These are phyloP conservation scores for Aplidium turbinatum DNA, from an alignment of 23 tunicate species.

Conservation along the genomic window DNA sequence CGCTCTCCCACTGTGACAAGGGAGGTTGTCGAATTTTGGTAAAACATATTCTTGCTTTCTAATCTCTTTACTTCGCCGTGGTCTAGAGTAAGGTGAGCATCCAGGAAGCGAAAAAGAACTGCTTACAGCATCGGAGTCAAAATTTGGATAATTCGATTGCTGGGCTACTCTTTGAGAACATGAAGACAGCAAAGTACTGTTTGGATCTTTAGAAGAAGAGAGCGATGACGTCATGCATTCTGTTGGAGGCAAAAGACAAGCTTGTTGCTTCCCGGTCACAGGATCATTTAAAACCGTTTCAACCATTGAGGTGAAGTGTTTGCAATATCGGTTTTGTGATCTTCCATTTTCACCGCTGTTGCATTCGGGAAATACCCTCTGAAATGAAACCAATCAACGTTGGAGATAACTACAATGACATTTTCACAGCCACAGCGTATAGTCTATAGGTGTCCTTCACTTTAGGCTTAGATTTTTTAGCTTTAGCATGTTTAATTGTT, in stretches of 20 bases:
- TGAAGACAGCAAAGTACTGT: too few species aligned
- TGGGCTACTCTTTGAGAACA: too few species aligned
- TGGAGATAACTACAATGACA: too few species aligned
- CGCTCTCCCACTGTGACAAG: too few species aligned
- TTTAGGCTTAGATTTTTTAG: too few species aligned
- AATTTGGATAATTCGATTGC: too few species aligned
- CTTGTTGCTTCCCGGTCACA: neutral
- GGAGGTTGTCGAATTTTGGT: neutral
- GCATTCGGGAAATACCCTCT: neutral
- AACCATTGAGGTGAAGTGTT: constrained; percentile 4
- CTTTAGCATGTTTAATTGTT: neutral
- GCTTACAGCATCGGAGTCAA: constrained; percentile 7
- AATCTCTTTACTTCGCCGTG: neutral
- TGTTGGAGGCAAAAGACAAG: neutral
- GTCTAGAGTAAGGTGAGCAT: neutral
- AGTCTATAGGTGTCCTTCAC: too few species aligned
- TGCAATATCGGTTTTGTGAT: constrained; percentile 3
- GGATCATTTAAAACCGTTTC: constrained; percentile 41
- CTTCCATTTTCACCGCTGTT: too few species aligned
- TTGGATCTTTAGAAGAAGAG: constrained; percentile 11
- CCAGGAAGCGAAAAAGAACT: constrained; percentile 23
- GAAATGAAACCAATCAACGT: too few species aligned
- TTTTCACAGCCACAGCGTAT: too few species aligned
- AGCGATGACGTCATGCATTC: constrained; percentile 10
- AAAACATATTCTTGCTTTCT: neutral